phyloP scores from a whole-genome alignment of 2,888 invertebrate genomes.

The Cremastinae sp. region DNA sequence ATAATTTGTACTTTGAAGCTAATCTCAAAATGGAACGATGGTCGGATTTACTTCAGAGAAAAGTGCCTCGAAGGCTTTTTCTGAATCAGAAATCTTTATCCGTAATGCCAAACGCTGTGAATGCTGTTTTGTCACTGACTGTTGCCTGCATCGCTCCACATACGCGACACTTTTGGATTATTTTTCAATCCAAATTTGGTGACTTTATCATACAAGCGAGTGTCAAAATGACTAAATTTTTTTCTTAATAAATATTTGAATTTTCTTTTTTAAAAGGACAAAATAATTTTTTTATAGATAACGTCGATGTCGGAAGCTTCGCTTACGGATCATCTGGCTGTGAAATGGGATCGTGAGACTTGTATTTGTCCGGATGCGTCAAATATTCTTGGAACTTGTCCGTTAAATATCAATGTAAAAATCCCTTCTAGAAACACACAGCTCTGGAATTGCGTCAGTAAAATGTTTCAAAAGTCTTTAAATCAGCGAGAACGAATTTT shows the following conservation, averaged over 20 bases:
- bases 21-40: constrained; percentile 67
- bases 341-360: constrained; percentile 55
- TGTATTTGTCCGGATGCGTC: constrained; percentile 63
- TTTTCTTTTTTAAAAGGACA: not conserved
- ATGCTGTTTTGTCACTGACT: constrained; percentile 64
- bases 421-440: constrained; percentile 68
- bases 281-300: constrained; percentile 54
- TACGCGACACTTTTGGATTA: constrained; percentile 69
- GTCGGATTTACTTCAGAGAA: constrained; percentile 67
- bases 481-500: constrained; percentile 68
- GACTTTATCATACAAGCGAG: constrained; percentile 74
- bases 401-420: constrained; percentile 60
- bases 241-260: not conserved
- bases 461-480: constrained; percentile 72
- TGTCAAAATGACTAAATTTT: not conserved
- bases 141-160: constrained; percentile 69
- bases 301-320: constrained; percentile 63
- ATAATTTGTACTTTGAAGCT: constrained; percentile 58
- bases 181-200: constrained; percentile 70
- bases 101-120: constrained; percentile 51
- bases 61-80: constrained; percentile 72
- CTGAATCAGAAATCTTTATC: constrained; percentile 65
- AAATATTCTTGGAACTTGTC: constrained; percentile 59
- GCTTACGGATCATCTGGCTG: constrained; percentile 61
- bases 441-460: constrained; percentile 69